A percentile compares a stretch with the other conserved stretches of the same genome.
Evolutionary conservation across 1,140 invertebrate genomes (phyloP).

Genomic region (Magallana angulata): DNA sequence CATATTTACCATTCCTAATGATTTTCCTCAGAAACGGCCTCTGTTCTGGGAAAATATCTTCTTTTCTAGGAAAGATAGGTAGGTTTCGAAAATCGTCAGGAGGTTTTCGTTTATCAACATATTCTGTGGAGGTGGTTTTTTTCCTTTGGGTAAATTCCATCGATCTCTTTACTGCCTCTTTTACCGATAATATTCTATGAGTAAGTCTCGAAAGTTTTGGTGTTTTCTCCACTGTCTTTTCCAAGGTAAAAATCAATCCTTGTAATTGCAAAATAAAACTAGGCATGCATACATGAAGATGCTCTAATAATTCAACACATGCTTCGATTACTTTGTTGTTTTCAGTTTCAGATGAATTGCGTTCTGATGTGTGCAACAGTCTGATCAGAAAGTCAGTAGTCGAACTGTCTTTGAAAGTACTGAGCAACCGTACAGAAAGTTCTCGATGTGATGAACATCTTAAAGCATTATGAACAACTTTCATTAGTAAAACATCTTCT

Average conservation of each 20-base stretch:
- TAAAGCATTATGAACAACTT: not conserved
- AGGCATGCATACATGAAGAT: not conserved
- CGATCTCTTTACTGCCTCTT: not conserved
- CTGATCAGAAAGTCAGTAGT: conserved; percentile 2
- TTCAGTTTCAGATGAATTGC: not conserved
- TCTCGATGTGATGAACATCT: not conserved
- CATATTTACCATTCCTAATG: conserved; percentile 83
- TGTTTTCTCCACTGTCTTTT: not conserved
- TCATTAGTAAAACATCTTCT: not conserved
- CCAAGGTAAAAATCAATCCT: not conserved
- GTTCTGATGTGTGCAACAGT: not conserved
- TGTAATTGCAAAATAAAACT: conserved; percentile 6
- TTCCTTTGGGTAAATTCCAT: not conserved
- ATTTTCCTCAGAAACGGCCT: conserved; percentile 82
- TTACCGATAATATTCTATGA: not conserved
- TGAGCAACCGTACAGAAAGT: not conserved
- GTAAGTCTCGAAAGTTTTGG: not conserved
- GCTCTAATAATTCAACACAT: not conserved
- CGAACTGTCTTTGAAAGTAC: not conserved
- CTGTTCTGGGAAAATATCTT: conserved; percentile 55
- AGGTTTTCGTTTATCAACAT: conserved; percentile 49
- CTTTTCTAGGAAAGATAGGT: conserved; percentile 63
- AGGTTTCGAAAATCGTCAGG: conserved; percentile 72
- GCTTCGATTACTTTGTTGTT: not conserved
- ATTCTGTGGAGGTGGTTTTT: not conserved